phyloP scores from a whole-genome alignment of 2,113 vertebrate genomes.

The Pipra filicauda region DNA sequence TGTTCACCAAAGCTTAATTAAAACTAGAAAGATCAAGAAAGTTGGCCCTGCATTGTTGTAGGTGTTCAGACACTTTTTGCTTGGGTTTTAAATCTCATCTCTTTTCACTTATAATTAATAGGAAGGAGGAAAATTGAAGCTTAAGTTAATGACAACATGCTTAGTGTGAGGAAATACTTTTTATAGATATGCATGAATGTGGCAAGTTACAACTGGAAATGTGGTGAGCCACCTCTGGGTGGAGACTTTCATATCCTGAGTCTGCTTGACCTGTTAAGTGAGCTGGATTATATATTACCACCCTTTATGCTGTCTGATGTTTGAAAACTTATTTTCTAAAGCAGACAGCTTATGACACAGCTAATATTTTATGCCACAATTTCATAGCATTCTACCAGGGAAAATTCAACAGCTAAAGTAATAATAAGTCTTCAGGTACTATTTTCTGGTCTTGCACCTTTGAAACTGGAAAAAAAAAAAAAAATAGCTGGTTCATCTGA shows the following conservation, averaged over 20 bases:
- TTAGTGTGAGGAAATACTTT: not conserved
- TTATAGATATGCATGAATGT: not conserved
- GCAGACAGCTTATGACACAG: not conserved
- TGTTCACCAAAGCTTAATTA: slow-evolving; percentile 15
- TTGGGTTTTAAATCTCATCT: not conserved
- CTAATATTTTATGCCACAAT: not conserved
- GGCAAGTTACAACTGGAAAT: not conserved
- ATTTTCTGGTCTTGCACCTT: not conserved
- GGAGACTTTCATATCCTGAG: not conserved
- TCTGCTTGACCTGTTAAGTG: not conserved
- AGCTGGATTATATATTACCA: not conserved
- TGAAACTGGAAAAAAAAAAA: not conserved
- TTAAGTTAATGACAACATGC: not conserved
- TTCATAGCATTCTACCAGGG: not conserved
- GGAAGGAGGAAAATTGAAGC: not conserved
- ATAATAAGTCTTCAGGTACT: not conserved
- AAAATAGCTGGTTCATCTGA: not conserved
- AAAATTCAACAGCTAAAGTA: not conserved
- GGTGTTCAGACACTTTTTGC: not conserved
- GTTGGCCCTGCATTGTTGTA: not conserved
- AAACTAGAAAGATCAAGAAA: not conserved
- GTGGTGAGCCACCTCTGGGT: not conserved
- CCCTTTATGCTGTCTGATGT: not conserved
- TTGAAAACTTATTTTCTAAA: not conserved
- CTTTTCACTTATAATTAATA: slow-evolving; percentile 15